Conservation (phyloP, 2,113 vertebrate species). For the Alligator mississippiensis region DNA sequence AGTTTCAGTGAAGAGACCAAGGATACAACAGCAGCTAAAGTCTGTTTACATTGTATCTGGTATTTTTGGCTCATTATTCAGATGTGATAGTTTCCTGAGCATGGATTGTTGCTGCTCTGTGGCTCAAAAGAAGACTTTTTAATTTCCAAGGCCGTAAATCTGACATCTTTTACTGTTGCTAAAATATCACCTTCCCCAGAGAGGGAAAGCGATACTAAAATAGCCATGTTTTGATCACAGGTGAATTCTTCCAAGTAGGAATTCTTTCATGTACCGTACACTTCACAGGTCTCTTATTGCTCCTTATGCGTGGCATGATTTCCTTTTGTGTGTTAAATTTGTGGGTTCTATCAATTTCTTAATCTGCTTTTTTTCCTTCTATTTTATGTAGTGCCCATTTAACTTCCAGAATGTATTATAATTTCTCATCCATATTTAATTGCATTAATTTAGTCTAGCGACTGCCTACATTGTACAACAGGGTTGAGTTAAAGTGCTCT, state of each 20-base stretch:
- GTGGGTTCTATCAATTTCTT: background rate
- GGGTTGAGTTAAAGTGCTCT: background rate
- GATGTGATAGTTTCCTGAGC: background rate
- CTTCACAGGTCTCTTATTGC: background rate
- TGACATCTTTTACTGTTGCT: background rate
- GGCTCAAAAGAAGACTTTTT: fast-evolving
- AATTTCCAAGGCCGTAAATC: background rate
- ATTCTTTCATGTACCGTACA: background rate
- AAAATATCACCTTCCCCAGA: background rate
- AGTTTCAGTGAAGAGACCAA: background rate
- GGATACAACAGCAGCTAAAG: too few relatives aligned
- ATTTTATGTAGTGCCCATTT: background rate
- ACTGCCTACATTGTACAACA: background rate
- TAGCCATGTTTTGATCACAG: background rate
- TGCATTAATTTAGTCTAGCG: background rate
- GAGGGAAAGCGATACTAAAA: background rate
- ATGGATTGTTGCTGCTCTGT: background rate
- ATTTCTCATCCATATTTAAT: background rate
- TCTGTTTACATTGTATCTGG: too few relatives aligned
- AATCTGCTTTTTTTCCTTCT: background rate
- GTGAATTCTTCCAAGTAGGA: background rate
- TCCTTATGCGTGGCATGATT: background rate
- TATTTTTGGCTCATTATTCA: background rate
- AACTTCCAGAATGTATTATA: fast-evolving
- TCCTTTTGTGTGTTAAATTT: background rate